These are phyloP conservation scores for Xiphias gladius DNA, from an alignment of 2,113 vertebrate genomes.

Conservation along the genomic window DNA sequence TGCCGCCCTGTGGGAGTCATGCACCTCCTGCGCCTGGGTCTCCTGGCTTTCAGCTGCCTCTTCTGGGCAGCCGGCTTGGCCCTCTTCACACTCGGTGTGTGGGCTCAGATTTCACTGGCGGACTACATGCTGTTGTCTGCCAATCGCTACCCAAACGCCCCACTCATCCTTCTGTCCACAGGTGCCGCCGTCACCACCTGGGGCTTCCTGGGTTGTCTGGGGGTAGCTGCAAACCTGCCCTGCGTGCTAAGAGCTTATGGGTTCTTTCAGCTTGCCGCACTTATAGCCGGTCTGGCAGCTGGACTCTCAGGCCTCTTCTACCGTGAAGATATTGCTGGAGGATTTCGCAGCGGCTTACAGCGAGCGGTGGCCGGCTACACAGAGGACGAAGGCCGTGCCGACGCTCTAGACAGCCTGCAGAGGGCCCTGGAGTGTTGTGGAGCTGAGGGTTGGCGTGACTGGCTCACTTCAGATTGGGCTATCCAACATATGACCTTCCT, in stretches of 20 bases:
- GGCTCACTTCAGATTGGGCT: constrained; percentile 89
- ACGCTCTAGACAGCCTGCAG: constrained; percentile 89
- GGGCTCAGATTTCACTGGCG: constrained; percentile 88
- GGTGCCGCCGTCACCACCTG: constrained; percentile 87
- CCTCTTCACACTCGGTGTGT: constrained; percentile 88
- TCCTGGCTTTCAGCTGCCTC: constrained; percentile 91
- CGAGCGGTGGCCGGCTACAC: constrained; percentile 86
- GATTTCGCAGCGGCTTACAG: constrained; percentile 87
- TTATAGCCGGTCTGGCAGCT: constrained; percentile 84
- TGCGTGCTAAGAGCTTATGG: constrained; percentile 87
- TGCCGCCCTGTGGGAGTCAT: constrained; percentile 79
- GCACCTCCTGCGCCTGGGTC: constrained; percentile 88
- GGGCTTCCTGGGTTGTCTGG: constrained; percentile 91
- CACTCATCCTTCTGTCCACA: constrained; percentile 85
- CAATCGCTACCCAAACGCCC: constrained; percentile 85
- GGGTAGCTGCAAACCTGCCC: constrained; percentile 88
- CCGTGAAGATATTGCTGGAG: constrained; percentile 85
- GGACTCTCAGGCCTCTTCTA: constrained; percentile 90
- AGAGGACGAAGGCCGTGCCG: constrained; percentile 86
- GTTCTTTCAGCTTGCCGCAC: constrained; percentile 85
- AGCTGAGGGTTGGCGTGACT: constrained; percentile 89
- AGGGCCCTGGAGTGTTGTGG: constrained; percentile 88
- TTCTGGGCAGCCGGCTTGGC: constrained; percentile 90
- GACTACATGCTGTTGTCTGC: constrained; percentile 88
- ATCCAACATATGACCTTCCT: constrained; percentile 72